Evolutionary conservation across 2,113 vertebrate species (phyloP).

Genomic region (Dicentrarchus labrax): DNA sequence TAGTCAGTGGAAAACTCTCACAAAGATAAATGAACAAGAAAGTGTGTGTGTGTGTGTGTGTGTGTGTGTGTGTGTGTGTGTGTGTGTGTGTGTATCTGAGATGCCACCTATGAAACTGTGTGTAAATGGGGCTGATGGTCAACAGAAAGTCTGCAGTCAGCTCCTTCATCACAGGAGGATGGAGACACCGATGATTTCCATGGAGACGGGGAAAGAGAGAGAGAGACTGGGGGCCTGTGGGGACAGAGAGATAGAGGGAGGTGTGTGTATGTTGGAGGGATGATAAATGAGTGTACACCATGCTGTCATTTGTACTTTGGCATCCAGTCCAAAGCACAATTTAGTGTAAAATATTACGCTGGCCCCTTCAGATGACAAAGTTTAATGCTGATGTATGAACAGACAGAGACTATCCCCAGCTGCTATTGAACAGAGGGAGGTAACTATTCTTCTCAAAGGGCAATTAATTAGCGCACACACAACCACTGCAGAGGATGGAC

Average conservation of each 20-base stretch:
- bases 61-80: background rate
- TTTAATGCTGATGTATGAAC: constrained; percentile 84
- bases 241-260: constrained; percentile 14
- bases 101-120: background rate
- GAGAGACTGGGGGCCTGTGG: background rate
- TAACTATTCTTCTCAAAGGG: constrained; percentile 78
- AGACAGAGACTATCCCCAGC: constrained; percentile 65
- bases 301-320: constrained; percentile 81
- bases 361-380: constrained; percentile 79
- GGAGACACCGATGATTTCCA: constrained; percentile 61
- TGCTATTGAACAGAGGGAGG: constrained; percentile 74
- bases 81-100: background rate
- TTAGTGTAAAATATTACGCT: constrained; percentile 81
- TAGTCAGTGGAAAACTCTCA: background rate
- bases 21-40: background rate
- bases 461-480: constrained; percentile 73
- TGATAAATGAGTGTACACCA: constrained; percentile 80
- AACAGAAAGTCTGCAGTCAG: constrained; percentile 63
- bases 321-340: constrained; percentile 81
- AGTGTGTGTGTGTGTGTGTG: background rate
- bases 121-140: constrained; percentile 54
- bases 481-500: constrained; percentile 42
- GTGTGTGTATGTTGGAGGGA: constrained; percentile 48
- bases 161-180: constrained; percentile 41
- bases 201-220: constrained; percentile 55